A percentile compares a stretch with the other conserved stretches of the same genome.
phyloP scores from a whole-genome alignment of 2,888 invertebrate species.

The Drosophila nr. perissopoda region DNA sequence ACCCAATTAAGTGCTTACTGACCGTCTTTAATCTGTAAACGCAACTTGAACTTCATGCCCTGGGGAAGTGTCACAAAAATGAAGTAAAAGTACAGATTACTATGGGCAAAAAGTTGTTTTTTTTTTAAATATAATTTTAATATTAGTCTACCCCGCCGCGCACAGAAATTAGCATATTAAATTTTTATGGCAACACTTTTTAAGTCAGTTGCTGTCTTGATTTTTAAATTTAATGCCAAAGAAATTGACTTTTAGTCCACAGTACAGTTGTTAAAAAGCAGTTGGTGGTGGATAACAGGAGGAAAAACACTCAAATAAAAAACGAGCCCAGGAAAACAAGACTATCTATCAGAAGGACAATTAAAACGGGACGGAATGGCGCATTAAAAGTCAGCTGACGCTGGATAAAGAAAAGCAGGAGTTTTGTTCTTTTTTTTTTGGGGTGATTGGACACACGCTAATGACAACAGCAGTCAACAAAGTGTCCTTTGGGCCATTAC shows the following conservation, averaged over 20 bases:
- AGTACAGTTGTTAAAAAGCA: constrained; percentile 31
- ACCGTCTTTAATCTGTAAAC: constrained; percentile 32
- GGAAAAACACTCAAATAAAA: constrained; percentile 15
- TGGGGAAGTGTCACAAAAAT: constrained; percentile 35
- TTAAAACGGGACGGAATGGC: constrained; percentile 63
- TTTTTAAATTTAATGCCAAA: background rate
- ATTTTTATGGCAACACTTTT: background rate
- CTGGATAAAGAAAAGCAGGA: constrained; percentile 35
- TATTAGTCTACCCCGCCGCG: fast-evolving
- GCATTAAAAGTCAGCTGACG: constrained; percentile 63
- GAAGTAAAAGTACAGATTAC: constrained; percentile 48
- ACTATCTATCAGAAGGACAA: constrained; percentile 65
- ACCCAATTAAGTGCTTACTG: constrained; percentile 4
- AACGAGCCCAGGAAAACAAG: constrained; percentile 17
- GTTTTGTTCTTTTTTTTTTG: constrained; percentile 1
- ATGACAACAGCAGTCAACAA: constrained; percentile 71
- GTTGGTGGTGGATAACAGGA: constrained; percentile 10
- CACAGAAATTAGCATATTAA: background rate
- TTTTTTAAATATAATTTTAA: background rate
- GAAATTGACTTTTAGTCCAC: background rate
- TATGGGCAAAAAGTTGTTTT: background rate
- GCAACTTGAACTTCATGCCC: constrained; percentile 51
- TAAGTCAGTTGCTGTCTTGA: background rate
- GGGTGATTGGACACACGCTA: constrained; percentile 67
- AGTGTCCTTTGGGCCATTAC: constrained; percentile 39